Percentiles rank a stretch among this genome's conserved stretches.
phyloP scores from a whole-genome alignment of 2,888 invertebrate genomes.

The Ornithoptera priamus region DNA sequence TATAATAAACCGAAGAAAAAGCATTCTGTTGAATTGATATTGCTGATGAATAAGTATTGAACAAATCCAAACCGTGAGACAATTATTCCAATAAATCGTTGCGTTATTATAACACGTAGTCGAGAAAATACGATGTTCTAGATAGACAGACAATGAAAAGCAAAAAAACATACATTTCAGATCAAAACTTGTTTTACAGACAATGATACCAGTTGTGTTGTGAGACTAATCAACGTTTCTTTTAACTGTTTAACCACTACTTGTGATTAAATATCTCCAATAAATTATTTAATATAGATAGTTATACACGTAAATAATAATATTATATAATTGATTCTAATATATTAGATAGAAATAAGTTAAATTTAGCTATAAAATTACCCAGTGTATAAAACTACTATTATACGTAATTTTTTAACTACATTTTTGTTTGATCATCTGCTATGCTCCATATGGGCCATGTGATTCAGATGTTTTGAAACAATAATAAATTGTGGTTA shows the following conservation, averaged over 20 bases:
- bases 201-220: slow-evolving; percentile 20
- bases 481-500: background rate
- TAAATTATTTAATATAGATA: too few species aligned
- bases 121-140: slow-evolving; percentile 23
- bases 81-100: slow-evolving; percentile 7
- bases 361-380: too few species aligned
- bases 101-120: slow-evolving; percentile 1
- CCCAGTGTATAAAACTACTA: background rate
- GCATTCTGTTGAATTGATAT: too few species aligned
- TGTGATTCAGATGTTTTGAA: background rate
- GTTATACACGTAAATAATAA: too few species aligned
- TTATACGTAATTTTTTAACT: background rate
- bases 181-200: slow-evolving; percentile 21
- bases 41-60: background rate
- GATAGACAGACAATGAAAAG: slow-evolving; percentile 12
- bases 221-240: slow-evolving; percentile 9
- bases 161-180: slow-evolving; percentile 13
- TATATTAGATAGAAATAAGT: too few species aligned
- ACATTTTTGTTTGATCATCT: background rate
- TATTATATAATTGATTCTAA: too few species aligned
- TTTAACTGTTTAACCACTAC: background rate
- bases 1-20: too few species aligned
- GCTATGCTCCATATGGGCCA: background rate
- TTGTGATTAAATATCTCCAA: background rate
- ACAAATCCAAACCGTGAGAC: background rate